Base-by-base conservation (phyloP, 1,140 invertebrate species). In the Ganaspis sp. region DNA sequence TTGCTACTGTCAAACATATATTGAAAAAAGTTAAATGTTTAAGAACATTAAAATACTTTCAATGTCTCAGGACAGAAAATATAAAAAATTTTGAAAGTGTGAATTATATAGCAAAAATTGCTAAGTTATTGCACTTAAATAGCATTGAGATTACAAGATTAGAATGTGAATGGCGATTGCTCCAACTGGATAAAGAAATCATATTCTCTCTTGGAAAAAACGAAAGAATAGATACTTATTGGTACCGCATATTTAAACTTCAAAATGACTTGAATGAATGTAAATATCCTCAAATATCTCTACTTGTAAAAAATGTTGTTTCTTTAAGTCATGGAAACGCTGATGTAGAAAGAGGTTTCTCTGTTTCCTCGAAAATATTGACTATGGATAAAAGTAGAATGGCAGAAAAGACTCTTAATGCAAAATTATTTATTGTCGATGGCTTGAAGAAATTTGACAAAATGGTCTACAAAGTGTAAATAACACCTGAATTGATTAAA, bases 101-200 rank as follows among this genome's bases (percentile, higher is more conserved):
- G 5, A 17, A 17, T 23, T 69, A 71, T 19, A 69, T 78, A 26
- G 37, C 29, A 34, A 49, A 53, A 19, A 73, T 75, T 40, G 54
- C 53, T 17, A 29, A 70, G 19, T 34, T 75, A 40, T 72, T 78
- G 17, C 53, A 64, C n/a, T 69, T 75, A 26, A 69, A 75, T 12
- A 54, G 74, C 26, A 54, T 75, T 3, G 45, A 75, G 23, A 69
- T 69, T 58, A n/a, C 53, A 0, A 34, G 11, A 21, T 26, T 74
- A 17, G 21, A 12, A 17, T 73, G 74, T 69, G 76, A 81, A 53
- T 81, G 76, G 75, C 73, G 74, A 29, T 73, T 81, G 23, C 73
- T 77, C 2, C 75, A 77, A 74, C 15, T 70, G 37, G 75, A 80
- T 40, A 34, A 23, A 21, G 11, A 54, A 21, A 11, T 54, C 53